Base-by-base conservation (phyloP, 1,140 invertebrate species). In the Armadillidium nasatum region DNA sequence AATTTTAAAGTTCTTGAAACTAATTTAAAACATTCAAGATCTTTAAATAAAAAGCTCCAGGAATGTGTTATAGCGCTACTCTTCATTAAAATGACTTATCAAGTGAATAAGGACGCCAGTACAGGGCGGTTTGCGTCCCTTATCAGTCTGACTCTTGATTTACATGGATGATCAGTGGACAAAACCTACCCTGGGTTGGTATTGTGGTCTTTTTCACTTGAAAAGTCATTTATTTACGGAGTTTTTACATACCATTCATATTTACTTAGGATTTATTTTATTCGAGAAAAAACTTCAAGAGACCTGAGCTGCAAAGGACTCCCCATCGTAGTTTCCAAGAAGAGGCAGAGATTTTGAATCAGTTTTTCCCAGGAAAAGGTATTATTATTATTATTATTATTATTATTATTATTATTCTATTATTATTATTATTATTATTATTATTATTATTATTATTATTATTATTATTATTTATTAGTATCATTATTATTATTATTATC, bases 221-320 rank as follows among this genome's bases (percentile, higher is more conserved):
- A 60, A 60, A 60, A 60, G 50, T 60, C 50, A 4, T 60, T 7
- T 7, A 13, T 60, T 19, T 19, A 60, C 50, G 11, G 50, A 4
- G 4, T 60, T 60, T 15, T 19, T 60, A 60, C 50, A 60, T 15
- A 60, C 19, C 9, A 67, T 22, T 68, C 69, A 43, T 45, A 80
- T 78, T 83, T 74, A 89, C 91, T 54, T 88, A 96, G 88, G 94
- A 97, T 86, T 87, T 98, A 50, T 98, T 97, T 86, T 99, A 98
- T 84, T 98, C 96, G 0, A 88, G 96, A 3, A 96, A 98, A 84
- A 98, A 98, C 85, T 99, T 97, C 84, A 92, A 95, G 76, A 87
- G 93, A 23, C 97, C 97, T 0, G 92, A 96, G 81, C 87, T 96
- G 9, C 97, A 99, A 86, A 89, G 91, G 68, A 86, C 88, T 44